These are phyloP conservation scores for Drosophila parabipectinata DNA, from an alignment of 1,140 invertebrate genomes.

Conservation along the genomic window DNA sequence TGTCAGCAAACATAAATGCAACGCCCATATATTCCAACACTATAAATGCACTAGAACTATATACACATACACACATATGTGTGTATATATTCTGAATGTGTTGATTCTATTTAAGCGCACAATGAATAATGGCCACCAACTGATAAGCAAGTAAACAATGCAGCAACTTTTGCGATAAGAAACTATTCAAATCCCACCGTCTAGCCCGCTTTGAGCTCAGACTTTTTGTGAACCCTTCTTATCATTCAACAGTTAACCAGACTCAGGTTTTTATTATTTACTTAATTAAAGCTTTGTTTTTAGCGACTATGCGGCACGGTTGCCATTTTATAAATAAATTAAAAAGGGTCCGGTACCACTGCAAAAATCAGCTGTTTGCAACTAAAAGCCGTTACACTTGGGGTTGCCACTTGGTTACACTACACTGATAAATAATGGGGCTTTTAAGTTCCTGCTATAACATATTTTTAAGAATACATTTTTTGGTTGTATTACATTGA, in stretches of 20 bases:
- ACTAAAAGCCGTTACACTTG: background rate
- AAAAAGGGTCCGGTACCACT: background rate
- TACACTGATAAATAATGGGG: background rate
- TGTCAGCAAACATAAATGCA: slow-evolving; percentile 28
- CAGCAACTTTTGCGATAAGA: slow-evolving; percentile 15
- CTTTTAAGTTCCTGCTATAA: no score
- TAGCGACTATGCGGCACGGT: background rate
- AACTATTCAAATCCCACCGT: background rate
- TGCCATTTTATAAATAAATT: background rate
- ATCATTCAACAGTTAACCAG: background rate
- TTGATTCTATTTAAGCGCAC: slow-evolving; percentile 23
- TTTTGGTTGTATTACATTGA: no score
- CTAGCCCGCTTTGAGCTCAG: background rate
- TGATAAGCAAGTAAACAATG: slow-evolving; percentile 41
- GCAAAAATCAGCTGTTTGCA: background rate
- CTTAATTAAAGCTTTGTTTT: background rate
- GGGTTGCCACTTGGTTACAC: background rate
- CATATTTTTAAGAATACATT: no score
- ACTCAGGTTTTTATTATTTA: background rate
- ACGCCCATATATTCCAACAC: background rate
- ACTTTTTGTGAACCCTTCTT: background rate
- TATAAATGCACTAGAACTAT: background rate
- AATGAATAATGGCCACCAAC: slow-evolving; percentile 20
- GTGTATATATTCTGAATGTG: background rate
- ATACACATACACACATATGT: background rate